Conservation (phyloP, 2,113 vertebrate species). For the Phaethornis superciliosus region DNA sequence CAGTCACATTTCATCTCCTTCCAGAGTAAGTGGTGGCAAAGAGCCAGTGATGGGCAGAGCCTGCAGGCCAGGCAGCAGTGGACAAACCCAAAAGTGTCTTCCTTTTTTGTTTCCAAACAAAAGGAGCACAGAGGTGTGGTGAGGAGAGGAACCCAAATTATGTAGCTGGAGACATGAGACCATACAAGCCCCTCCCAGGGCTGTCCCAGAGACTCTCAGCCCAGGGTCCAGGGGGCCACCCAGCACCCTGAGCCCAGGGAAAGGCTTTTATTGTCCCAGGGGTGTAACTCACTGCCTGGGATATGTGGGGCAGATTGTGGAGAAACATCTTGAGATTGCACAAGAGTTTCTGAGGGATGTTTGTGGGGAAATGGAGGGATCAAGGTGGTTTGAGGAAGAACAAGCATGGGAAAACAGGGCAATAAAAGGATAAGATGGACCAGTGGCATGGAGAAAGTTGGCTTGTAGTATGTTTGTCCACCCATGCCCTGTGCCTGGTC, state of each 20-base stretch:
- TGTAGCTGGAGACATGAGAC: rapidly evolving
- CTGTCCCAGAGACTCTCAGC: not conserved
- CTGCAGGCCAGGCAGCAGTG: not conserved
- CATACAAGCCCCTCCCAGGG: not conserved
- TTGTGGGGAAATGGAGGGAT: not conserved
- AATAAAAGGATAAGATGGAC: not conserved
- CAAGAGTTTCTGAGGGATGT: not conserved
- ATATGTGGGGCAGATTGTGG: not conserved
- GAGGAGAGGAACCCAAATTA: not conserved
- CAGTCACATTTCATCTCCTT: not conserved
- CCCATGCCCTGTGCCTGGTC: not conserved
- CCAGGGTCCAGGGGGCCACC: too few relatives aligned
- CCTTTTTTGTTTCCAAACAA: too few relatives aligned
- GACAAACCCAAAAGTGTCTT: not conserved
- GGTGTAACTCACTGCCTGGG: not conserved
- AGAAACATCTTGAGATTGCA: not conserved
- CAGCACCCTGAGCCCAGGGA: not conserved
- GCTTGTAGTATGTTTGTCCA: not conserved
- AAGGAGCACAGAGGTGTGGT: not conserved
- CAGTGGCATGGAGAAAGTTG: not conserved
- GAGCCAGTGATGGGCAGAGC: not conserved
- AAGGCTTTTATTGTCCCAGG: not conserved
- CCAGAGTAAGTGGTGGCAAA: not conserved
- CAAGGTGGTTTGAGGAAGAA: not conserved
- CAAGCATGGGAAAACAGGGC: not conserved